Base-by-base conservation (phyloP, 2,888 invertebrate species). In the Petrophora chlorosata region DNA sequence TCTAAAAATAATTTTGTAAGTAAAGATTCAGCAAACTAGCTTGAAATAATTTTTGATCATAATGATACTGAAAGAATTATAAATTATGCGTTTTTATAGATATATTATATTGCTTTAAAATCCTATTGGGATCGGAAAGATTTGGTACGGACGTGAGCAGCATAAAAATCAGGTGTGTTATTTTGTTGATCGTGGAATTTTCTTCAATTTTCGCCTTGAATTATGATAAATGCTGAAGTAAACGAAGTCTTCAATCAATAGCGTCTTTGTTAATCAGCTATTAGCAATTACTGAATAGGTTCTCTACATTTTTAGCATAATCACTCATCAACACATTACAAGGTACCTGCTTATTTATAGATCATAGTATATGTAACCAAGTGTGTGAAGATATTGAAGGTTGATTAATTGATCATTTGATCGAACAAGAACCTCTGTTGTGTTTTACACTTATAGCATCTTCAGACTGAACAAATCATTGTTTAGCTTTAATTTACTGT, bases 401-500 rank as follows among this genome's bases (percentile, higher is more conserved):
- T n/a, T n/a, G n/a, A n/a, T n/a, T n/a, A n/a, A n/a, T n/a, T n/a
- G n/a, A n/a, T n/a, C n/a, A n/a, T n/a, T n/a, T n/a, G n/a, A n/a
- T n/a, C n/a, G n/a, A n/a, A n/a, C n/a, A n/a, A n/a, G 8, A 40
- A 32, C 1, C 5, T 25, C 10, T 25, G 25, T 9, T 25, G 10
- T 10, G 25, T 25, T 10, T 25, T 25, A 3, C 25, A 25, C 9
- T 10, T 10, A 10, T 25, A n/a, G n/a, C n/a, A n/a, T n/a, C n/a
- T n/a, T n/a, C n/a, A n/a, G n/a, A n/a, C n/a, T n/a, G 25, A 25
- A 25, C 10, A 10, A 5, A 25, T 10, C 25, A 28, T 13, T 28
- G 28, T 13, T 68, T 47, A 30, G 41, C 47, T 58, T 51, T 70
- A 70, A 77, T 73, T 74, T 28, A 65, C 56, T 53, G 58, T 65